Evolutionary conservation across 2,113 vertebrate genomes (phyloP).

Genomic region (Cochlearius cochlearius): DNA sequence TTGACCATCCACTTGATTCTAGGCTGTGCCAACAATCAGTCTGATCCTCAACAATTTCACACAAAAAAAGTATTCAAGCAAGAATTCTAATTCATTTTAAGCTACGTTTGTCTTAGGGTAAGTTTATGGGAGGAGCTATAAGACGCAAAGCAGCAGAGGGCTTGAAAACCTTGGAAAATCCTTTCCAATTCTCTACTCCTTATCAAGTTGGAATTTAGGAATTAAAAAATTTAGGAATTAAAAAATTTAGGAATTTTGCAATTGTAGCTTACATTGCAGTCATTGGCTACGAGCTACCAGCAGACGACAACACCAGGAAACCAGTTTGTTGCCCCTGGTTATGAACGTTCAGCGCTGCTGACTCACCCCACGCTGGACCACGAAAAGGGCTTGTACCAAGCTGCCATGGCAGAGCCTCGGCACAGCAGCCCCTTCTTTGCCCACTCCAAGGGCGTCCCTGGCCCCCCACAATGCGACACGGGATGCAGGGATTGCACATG

Average conservation of each 20-base stretch:
- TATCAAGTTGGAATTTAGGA: not conserved
- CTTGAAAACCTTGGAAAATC: not conserved
- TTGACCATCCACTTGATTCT: not conserved
- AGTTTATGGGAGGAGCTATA: not conserved
- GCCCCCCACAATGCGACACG: not conserved
- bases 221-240: not conserved
- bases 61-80: not conserved
- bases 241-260: not conserved
- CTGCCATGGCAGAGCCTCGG: not conserved
- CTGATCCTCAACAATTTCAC: not conserved
- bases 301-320: not conserved
- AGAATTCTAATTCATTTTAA: not conserved
- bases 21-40: not conserved
- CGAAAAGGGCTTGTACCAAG: not conserved
- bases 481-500: not conserved
- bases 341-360: rapidly evolving
- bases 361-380: not conserved
- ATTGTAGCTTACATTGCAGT: not conserved
- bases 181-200: not conserved
- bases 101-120: not conserved
- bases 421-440: not conserved
- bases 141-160: rapidly evolving
- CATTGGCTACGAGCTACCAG: not conserved
- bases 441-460: not conserved
- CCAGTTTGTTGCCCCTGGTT: no score